These are phyloP conservation scores for Pemphredon lugubris DNA, from an alignment of 2,888 invertebrate genomes.

Conservation along the genomic window DNA sequence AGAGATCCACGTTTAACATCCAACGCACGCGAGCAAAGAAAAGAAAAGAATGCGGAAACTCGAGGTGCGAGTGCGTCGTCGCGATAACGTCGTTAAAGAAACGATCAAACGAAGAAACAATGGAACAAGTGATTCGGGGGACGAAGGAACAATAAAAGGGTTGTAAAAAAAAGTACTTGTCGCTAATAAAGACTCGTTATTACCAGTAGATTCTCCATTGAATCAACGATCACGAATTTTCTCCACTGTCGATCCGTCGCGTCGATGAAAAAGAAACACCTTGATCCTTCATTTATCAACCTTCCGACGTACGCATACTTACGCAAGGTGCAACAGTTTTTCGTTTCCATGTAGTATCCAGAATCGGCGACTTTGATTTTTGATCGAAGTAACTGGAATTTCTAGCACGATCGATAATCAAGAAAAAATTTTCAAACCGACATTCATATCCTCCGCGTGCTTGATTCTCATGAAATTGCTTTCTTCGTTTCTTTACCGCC, in stretches of 20 bases:
- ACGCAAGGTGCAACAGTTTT: too few relatives aligned
- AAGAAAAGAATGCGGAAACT: too few relatives aligned
- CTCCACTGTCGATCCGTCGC: neutral
- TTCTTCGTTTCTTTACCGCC: slow-evolving; percentile 48
- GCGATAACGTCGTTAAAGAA: neutral
- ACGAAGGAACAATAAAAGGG: slow-evolving; percentile 15
- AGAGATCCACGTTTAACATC: too few relatives aligned
- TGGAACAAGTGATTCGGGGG: neutral
- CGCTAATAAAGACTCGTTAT: slow-evolving; percentile 41
- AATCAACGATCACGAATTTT: slow-evolving; percentile 12
- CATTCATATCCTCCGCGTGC: neutral
- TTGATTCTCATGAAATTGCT: slow-evolving; percentile 18
- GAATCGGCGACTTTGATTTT: neutral
- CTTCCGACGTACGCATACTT: too few relatives aligned
- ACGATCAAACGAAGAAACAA: neutral
- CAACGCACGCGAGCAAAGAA: neutral
- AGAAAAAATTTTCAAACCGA: too few relatives aligned
- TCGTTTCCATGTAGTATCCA: neutral
- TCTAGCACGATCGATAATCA: too few relatives aligned
- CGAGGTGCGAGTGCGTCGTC: too few relatives aligned
- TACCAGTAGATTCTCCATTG: slow-evolving; percentile 14
- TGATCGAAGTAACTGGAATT: neutral
- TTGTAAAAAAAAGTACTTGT: slow-evolving; percentile 33
- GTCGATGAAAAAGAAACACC: neutral
- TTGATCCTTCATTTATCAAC: neutral